phyloP scores from a whole-genome alignment of 2,113 vertebrate species.

The Neopipo cinnamomea region DNA sequence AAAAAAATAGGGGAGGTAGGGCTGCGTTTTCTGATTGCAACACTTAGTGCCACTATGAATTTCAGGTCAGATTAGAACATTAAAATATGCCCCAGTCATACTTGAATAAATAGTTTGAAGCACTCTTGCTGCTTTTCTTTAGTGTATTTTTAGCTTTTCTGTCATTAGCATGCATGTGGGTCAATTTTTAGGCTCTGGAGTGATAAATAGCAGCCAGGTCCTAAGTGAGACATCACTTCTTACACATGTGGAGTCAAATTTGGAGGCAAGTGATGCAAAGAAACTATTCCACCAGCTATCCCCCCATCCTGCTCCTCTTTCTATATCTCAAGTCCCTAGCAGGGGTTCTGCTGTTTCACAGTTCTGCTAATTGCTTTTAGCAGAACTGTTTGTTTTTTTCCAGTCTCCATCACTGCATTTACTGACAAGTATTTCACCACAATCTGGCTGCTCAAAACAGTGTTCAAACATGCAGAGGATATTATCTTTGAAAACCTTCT shows the following conservation, averaged over 20 bases:
- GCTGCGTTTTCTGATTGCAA: neutral
- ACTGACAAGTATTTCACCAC: neutral
- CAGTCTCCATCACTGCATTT: neutral
- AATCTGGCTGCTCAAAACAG: neutral
- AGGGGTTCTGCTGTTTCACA: neutral
- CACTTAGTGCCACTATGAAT: neutral
- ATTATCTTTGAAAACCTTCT: neutral
- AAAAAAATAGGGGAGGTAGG: neutral
- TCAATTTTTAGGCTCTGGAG: neutral
- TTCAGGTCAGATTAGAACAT: neutral
- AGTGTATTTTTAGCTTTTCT: neutral
- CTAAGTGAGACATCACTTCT: neutral
- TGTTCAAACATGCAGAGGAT: neutral
- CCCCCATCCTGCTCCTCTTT: neutral
- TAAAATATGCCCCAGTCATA: neutral
- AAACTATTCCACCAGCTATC: neutral
- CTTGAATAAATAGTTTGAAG: neutral
- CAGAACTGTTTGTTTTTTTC: neutral
- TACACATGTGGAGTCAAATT: fast-evolving
- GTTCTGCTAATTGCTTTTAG: neutral
- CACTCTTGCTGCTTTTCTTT: neutral
- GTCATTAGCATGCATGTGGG: neutral
- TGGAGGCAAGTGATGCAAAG: neutral
- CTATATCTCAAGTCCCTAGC: neutral
- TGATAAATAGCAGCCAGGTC: neutral